Percentiles rank a stretch among this genome's conserved stretches.
phyloP scores from a whole-genome alignment of 2,888 invertebrate species.

The Podabrus alpinus region DNA sequence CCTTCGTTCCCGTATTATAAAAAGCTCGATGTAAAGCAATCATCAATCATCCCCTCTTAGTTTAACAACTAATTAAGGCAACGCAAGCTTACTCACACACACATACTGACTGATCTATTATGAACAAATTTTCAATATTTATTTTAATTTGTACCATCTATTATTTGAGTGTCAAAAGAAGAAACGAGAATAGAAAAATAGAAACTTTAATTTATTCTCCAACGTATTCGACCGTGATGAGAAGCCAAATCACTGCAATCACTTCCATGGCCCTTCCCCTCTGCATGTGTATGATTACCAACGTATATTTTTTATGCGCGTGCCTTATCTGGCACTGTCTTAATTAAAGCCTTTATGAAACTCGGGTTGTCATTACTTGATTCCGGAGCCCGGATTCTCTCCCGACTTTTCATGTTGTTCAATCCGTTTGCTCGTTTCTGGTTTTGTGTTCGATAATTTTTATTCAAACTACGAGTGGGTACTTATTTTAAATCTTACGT shows the following conservation, averaged over 20 bases:
- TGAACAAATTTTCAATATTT: slow-evolving; percentile 22
- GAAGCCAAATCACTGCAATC: slow-evolving; percentile 40
- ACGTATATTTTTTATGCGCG: slow-evolving; percentile 41
- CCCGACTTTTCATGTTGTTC: slow-evolving; percentile 22
- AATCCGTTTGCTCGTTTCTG: slow-evolving; percentile 35
- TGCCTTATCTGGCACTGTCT: slow-evolving; percentile 45
- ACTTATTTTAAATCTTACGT: slow-evolving; percentile 12
- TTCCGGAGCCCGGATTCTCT: slow-evolving; percentile 33
- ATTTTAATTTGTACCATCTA: slow-evolving; percentile 24
- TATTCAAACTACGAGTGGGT: slow-evolving; percentile 24
- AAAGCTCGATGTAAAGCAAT: slow-evolving; percentile 43
- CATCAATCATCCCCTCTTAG: slow-evolving; percentile 39
- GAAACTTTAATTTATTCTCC: slow-evolving; percentile 16
- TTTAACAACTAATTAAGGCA: slow-evolving; percentile 42
- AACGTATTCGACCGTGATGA: slow-evolving; percentile 28
- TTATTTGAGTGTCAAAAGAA: slow-evolving; percentile 6
- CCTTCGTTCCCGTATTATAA: slow-evolving; percentile 38
- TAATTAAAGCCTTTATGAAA: slow-evolving; percentile 44
- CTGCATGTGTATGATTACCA: slow-evolving; percentile 42
- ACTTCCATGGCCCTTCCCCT: slow-evolving; percentile 25
- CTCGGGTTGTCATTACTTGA: slow-evolving; percentile 41
- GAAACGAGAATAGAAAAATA: neutral
- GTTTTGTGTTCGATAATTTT: slow-evolving; percentile 34
- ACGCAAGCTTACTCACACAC: slow-evolving; percentile 37
- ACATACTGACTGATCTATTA: slow-evolving; percentile 28